phyloP scores from a whole-genome alignment of 2,113 vertebrate genomes.

The Phoxinus phoxinus region DNA sequence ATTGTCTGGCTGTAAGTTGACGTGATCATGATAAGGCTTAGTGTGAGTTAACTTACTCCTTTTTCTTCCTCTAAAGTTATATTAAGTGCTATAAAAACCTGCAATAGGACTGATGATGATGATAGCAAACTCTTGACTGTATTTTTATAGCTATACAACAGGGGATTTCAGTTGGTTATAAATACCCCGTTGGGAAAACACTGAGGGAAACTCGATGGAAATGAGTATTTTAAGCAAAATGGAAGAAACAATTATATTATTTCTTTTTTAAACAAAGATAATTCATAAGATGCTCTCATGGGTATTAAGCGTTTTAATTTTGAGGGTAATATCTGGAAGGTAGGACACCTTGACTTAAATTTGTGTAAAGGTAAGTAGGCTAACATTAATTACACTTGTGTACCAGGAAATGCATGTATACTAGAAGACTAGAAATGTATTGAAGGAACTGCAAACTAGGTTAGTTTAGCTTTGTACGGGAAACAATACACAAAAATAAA shows the following conservation, averaged over 20 bases:
- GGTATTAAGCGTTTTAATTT: slow-evolving; percentile 36
- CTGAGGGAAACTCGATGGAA: background rate
- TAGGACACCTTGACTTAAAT: slow-evolving; percentile 11
- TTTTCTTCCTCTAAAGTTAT: slow-evolving; percentile 8
- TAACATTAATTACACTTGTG: slow-evolving; percentile 29
- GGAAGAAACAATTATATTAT: background rate
- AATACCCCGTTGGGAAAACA: slow-evolving; percentile 11
- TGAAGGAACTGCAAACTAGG: background rate
- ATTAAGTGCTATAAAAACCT: background rate
- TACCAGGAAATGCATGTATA: slow-evolving; percentile 13
- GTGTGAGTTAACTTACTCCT: background rate
- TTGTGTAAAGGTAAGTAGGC: slow-evolving; percentile 16
- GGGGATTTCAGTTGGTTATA: slow-evolving; percentile 29
- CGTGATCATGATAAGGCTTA: slow-evolving; percentile 20
- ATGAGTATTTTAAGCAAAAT: background rate
- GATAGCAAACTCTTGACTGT: slow-evolving; percentile 12
- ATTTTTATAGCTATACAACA: slow-evolving; percentile 23
- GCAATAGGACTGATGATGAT: background rate
- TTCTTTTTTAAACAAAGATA: slow-evolving; percentile 6
- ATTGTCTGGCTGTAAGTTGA: slow-evolving; percentile 38
- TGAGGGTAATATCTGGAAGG: slow-evolving; percentile 27
- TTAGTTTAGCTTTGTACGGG: background rate
- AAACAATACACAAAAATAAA: background rate
- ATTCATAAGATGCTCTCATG: background rate
- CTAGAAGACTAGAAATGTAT: background rate